phyloP scores from a whole-genome alignment of 2,888 invertebrate genomes.

The Meganola albula region DNA sequence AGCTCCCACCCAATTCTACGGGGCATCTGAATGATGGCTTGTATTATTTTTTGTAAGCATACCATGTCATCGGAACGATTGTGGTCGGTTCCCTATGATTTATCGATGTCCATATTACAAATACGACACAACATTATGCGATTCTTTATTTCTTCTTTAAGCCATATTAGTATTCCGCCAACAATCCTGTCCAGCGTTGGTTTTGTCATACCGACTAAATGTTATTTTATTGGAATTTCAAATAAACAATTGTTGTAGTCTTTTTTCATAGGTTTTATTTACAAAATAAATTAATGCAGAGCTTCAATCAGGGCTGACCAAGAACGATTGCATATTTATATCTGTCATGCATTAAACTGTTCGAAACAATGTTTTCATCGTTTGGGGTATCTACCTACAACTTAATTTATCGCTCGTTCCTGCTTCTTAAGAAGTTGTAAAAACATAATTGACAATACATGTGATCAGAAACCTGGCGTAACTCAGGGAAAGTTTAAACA shows the following conservation, averaged over 20 bases:
- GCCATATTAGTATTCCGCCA: constrained; percentile 75
- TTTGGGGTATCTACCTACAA: constrained; percentile 51
- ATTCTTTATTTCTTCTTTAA: constrained; percentile 76
- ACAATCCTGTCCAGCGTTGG: constrained; percentile 69
- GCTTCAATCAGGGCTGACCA: constrained; percentile 59
- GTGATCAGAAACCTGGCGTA: too few species aligned
- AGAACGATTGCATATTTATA: constrained; percentile 52
- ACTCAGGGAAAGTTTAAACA: too few species aligned
- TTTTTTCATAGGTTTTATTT: constrained; percentile 57
- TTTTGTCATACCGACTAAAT: constrained; percentile 77
- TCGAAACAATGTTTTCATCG: constrained; percentile 49
- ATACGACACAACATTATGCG: constrained; percentile 75
- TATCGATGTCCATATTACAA: constrained; percentile 76
- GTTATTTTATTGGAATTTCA: constrained; percentile 76
- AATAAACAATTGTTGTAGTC: constrained; percentile 66
- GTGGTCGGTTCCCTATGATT: constrained; percentile 76
- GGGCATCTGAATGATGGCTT: constrained; percentile 71
- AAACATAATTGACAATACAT: too few species aligned
- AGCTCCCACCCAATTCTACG: constrained; percentile 71
- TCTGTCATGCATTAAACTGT: constrained; percentile 67
- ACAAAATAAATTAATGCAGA: constrained; percentile 62
- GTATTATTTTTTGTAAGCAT: constrained; percentile 74
- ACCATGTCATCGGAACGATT: constrained; percentile 76
- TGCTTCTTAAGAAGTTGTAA: too few species aligned
- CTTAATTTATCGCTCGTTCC: constrained; percentile 74